Percentiles rank a stretch among this genome's conserved stretches.
Conservation (phyloP, 2,888 invertebrate genomes). For the Drosophila neutralis region DNA sequence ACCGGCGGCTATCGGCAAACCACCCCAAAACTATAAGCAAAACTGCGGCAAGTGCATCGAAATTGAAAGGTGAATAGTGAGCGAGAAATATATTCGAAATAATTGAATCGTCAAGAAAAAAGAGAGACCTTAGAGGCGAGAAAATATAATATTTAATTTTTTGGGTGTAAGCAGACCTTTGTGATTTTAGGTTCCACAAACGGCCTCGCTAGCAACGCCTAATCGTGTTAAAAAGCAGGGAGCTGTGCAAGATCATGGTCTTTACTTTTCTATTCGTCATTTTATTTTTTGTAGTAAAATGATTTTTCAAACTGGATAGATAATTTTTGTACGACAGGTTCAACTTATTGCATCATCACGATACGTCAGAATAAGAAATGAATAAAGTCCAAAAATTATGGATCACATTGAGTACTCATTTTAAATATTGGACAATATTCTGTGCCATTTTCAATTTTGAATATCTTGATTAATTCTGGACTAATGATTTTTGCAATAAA, state of each 20-base stretch:
- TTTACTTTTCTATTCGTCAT: neutral
- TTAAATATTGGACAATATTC: neutral
- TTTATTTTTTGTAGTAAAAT: neutral
- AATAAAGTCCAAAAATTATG: too few species aligned
- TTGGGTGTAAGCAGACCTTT: too few species aligned
- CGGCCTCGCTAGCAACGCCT: neutral
- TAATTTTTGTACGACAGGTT: neutral
- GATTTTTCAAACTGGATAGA: neutral
- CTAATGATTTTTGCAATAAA: neutral
- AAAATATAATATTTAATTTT: too few species aligned
- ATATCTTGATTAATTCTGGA: neutral
- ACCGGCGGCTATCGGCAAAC: neutral
- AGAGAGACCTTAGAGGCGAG: too few species aligned
- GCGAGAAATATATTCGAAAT: neutral
- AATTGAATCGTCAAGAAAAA: too few species aligned
- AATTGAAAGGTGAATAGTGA: neutral
- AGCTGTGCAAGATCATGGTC: neutral
- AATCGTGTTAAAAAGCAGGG: neutral
- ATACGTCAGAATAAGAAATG: too few species aligned
- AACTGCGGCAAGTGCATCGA: neutral
- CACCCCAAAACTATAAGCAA: neutral
- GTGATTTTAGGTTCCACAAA: too few species aligned
- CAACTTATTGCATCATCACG: too few species aligned
- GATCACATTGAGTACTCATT: too few species aligned
- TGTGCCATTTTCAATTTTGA: neutral